A percentile compares a stretch with the other conserved stretches of the same genome.
Evolutionary conservation across 2,113 vertebrate species (phyloP).

Genomic region (Passer domesticus): DNA sequence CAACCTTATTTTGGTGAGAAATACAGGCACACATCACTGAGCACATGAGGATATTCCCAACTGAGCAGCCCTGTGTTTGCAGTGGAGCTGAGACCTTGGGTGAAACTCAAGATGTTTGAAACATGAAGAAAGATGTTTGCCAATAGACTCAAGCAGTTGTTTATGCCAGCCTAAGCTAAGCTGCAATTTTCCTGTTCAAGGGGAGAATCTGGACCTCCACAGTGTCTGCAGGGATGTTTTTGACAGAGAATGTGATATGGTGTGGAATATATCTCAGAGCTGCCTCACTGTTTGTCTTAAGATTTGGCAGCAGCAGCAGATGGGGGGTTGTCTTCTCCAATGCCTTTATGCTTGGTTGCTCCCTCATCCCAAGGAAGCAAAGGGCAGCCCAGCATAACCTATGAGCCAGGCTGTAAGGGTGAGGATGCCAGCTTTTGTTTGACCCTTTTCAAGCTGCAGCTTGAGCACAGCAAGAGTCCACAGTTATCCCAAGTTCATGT

Average conservation of each 20-base stretch:
- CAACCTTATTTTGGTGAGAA: background rate
- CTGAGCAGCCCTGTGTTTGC: background rate
- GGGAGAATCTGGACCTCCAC: background rate
- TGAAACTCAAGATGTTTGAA: background rate
- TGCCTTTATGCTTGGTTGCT: background rate
- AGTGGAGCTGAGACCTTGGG: background rate
- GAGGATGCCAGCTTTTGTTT: conserved; percentile 38
- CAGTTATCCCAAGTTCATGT: background rate
- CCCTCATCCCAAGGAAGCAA: background rate
- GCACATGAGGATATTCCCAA: background rate
- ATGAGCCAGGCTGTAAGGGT: background rate
- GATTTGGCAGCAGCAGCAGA: conserved; percentile 15
- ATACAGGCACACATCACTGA: background rate
- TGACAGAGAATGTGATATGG: background rate
- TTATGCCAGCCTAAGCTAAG: background rate
- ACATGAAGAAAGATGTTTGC: background rate
- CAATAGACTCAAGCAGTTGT: background rate
- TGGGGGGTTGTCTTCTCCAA: conserved; percentile 46
- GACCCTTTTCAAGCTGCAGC: background rate
- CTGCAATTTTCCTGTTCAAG: background rate
- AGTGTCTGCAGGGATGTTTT: background rate
- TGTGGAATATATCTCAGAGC: background rate
- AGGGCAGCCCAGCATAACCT: conserved; percentile 20
- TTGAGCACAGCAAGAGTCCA: background rate
- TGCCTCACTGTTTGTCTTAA: background rate